These are phyloP conservation scores for Petrolisthes cinctipes DNA, from an alignment of 2,888 invertebrate genomes.

Conservation along the genomic window DNA sequence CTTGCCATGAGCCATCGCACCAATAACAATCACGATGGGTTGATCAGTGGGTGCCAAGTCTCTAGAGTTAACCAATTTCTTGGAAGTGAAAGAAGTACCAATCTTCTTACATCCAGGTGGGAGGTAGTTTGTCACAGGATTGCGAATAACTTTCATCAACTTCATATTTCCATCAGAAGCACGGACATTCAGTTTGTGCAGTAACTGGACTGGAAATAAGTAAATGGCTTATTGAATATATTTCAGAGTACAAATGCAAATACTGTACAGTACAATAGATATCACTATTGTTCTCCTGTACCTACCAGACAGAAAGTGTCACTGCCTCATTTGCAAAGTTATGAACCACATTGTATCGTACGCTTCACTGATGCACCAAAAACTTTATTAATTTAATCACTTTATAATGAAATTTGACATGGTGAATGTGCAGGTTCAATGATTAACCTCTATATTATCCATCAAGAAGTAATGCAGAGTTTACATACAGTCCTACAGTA, in stretches of 20 bases:
- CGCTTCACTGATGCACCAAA: too few species aligned
- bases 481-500: too few species aligned
- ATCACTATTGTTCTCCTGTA: neutral
- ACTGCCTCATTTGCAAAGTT: neutral
- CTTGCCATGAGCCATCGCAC: constrained; percentile 98
- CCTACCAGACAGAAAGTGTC: neutral
- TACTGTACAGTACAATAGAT: neutral
- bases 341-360: too few species aligned
- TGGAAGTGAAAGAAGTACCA: constrained; percentile 89
- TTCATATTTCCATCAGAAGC: constrained; percentile 91
- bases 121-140: constrained; percentile 93
- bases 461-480: too few species aligned
- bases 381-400: too few species aligned
- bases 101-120: constrained; percentile 94
- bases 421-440: too few species aligned
- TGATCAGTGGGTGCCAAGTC: constrained; percentile 86
- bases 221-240: neutral
- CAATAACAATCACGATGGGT: constrained; percentile 90
- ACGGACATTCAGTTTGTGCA: constrained; percentile 93
- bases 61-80: constrained; percentile 78
- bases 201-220: constrained; percentile 82
- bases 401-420: too few species aligned
- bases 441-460: too few species aligned
- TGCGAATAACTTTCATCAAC: constrained; percentile 94
- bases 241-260: neutral